Percentiles rank a stretch among this genome's conserved stretches.
phyloP scores from a whole-genome alignment of 1,140 invertebrate genomes.

The Drosophila orena region DNA sequence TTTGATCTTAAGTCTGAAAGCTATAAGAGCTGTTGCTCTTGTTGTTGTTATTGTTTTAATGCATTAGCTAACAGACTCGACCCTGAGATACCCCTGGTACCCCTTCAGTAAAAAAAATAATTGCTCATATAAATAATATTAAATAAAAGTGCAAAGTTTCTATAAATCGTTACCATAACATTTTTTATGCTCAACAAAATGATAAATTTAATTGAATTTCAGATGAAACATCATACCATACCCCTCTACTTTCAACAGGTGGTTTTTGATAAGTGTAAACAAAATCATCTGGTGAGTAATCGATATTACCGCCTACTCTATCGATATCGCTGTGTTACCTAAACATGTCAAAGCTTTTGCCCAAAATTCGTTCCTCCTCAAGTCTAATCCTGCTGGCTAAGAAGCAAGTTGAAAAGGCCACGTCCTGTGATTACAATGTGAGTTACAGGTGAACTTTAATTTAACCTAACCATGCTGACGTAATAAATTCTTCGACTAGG shows the following conservation, averaged over 20 bases:
- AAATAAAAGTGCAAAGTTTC: too few relatives aligned
- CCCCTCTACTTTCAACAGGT: background rate
- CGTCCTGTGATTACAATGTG: slow-evolving; percentile 59
- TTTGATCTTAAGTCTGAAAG: slow-evolving; percentile 14
- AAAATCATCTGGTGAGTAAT: slow-evolving; percentile 17
- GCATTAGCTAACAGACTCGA: background rate
- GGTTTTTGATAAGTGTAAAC: background rate
- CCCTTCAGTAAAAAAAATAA: too few relatives aligned
- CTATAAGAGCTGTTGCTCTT: background rate
- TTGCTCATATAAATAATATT: too few relatives aligned
- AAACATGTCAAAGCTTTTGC: slow-evolving; percentile 54
- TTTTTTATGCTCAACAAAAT: too few relatives aligned
- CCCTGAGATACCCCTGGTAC: background rate
- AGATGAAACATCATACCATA: background rate
- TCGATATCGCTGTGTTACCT: slow-evolving; percentile 29
- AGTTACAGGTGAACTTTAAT: background rate
- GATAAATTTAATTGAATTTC: too few relatives aligned
- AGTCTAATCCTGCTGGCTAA: slow-evolving; percentile 85
- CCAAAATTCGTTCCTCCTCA: slow-evolving; percentile 79
- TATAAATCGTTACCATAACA: too few relatives aligned
- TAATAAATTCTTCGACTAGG: slow-evolving; percentile 50
- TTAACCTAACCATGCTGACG: background rate
- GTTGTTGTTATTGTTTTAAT: background rate
- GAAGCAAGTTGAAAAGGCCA: slow-evolving; percentile 38
- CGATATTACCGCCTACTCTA: slow-evolving; percentile 10